Evolutionary conservation across 2,113 vertebrate genomes (phyloP).

Genomic region (Crotalus viridis): DNA sequence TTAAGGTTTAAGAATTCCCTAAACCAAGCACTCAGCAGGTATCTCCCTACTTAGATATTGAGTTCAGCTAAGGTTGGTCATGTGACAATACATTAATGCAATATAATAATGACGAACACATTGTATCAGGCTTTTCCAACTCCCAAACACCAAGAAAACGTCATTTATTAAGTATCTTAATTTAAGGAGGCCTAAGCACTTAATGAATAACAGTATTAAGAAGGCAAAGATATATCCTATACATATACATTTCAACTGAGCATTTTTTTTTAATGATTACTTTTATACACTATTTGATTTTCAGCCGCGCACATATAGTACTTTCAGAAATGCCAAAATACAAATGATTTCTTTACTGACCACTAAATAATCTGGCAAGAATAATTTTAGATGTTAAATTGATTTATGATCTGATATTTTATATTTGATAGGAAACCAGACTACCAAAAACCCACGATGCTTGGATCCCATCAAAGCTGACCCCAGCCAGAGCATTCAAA

Average conservation of each 20-base stretch:
- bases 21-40: background rate
- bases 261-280: background rate
- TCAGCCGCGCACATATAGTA: background rate
- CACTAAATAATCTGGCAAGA: background rate
- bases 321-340: background rate
- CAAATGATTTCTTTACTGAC: background rate
- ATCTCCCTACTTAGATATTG: background rate
- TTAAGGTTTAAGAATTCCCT: background rate
- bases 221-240: background rate
- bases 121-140: background rate
- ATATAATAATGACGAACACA: background rate
- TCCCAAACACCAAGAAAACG: background rate
- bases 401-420: background rate
- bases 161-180: background rate
- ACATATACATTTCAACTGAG: background rate
- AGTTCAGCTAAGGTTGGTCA: background rate
- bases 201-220: background rate
- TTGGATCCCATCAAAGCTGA: background rate
- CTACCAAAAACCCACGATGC: background rate
- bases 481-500: background rate
- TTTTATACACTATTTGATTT: background rate
- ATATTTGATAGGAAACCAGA: background rate
- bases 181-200: background rate
- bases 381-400: background rate
- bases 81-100: background rate